Evolutionary conservation across 1,140 invertebrate species (phyloP).

Genomic region (Coelopa frigida): DNA sequence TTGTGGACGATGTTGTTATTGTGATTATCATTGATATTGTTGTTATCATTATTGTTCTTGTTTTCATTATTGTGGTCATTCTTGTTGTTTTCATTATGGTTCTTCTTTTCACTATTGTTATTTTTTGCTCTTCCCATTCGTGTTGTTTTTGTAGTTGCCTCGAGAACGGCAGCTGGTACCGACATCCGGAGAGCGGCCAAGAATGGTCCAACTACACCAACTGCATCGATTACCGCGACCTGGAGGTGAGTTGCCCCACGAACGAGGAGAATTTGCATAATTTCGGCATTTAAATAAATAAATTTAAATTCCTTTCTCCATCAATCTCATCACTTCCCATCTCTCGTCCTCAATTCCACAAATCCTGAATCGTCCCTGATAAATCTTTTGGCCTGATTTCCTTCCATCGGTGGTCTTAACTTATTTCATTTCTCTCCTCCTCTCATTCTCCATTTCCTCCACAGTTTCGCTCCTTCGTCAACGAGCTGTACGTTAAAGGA

Average conservation of each 20-base stretch:
- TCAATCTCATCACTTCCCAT: too few species aligned
- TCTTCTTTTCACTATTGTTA: not conserved
- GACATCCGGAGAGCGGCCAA: conserved; percentile 45
- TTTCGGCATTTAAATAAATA: too few species aligned
- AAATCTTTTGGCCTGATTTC: too few species aligned
- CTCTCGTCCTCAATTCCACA: too few species aligned
- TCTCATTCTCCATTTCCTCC: conserved; percentile 11
- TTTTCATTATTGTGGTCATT: not conserved
- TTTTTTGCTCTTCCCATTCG: conserved; percentile 17
- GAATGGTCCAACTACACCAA: conserved; percentile 77
- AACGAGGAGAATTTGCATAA: too few species aligned
- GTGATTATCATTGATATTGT: too few species aligned
- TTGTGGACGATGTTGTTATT: too few species aligned
- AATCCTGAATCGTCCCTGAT: too few species aligned
- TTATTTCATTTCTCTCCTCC: too few species aligned
- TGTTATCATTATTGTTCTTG: not conserved
- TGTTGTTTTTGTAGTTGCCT: too few species aligned
- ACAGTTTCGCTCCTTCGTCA: conserved; percentile 63
- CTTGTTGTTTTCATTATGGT: not conserved
- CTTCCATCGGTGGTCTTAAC: too few species aligned
- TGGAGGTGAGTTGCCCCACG: conserved; percentile 49
- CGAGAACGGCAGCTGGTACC: conserved; percentile 50
- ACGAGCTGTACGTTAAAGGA: conserved; percentile 65
- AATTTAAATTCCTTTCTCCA: too few species aligned
- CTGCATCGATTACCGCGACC: conserved; percentile 64